These are phyloP conservation scores for Silurus asotus DNA, from an alignment of 2,113 vertebrate species.

Conservation along the genomic window DNA sequence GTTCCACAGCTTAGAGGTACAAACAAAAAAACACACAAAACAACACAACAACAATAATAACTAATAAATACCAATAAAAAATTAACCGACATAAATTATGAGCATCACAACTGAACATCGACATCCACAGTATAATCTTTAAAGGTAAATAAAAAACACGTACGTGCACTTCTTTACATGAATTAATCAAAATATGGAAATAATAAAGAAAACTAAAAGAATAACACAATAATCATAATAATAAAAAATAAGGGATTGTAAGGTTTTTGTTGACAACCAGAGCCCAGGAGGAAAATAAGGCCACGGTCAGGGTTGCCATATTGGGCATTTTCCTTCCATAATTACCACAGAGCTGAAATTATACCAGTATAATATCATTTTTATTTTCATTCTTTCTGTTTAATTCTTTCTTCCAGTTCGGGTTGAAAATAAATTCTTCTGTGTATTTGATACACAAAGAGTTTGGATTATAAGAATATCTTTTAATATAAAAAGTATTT, in stretches of 20 bases:
- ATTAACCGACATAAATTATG: not conserved
- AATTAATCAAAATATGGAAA: not conserved
- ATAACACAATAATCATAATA: slow-evolving; percentile 7
- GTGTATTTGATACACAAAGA: too few relatives aligned
- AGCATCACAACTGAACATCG: slow-evolving; percentile 48
- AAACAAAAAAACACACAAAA: slow-evolving; percentile 35
- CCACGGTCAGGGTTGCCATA: not conserved
- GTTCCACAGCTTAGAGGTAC: slow-evolving; percentile 65
- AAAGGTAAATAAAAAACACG: slow-evolving; percentile 42
- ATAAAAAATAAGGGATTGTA: slow-evolving; percentile 35
- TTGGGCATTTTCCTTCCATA: not conserved
- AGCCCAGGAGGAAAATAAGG: not conserved
- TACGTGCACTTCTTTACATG: slow-evolving; percentile 41
- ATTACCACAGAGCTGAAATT: too few relatives aligned
- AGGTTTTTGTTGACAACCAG: slow-evolving; percentile 54
- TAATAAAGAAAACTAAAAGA: not conserved
- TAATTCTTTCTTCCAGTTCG: too few relatives aligned
- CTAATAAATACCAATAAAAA: slow-evolving; percentile 2
- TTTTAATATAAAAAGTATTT: not conserved
- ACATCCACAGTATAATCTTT: slow-evolving; percentile 43
- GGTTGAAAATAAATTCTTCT: too few relatives aligned
- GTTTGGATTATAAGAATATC: too few relatives aligned
- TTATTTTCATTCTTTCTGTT: too few relatives aligned
- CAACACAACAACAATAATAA: slow-evolving; percentile 42
- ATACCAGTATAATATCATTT: too few relatives aligned